Evolutionary conservation across 2,888 invertebrate genomes (phyloP), one percentile per base, ranked within the genome.

Genomic region (Unio pictorum): DNA sequence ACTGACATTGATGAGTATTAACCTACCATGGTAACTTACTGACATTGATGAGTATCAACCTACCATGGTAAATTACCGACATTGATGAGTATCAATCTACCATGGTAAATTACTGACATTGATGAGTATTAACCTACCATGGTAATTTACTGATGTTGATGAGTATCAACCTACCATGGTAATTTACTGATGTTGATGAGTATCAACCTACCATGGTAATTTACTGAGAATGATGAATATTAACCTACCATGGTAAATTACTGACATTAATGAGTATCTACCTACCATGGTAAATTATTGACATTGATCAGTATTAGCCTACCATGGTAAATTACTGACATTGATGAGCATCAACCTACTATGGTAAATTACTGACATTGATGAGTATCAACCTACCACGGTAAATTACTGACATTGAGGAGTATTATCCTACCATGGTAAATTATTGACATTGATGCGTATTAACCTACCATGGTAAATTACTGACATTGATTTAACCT

Each of bases 11-110:
- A 88, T 71, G 74, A 82, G 60, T 78, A 83, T 62, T 79, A 75
- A 62, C 81, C 82, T 23, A 84, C 86, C 15, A 74, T 83, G 67
- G 87, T 88, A 74, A 81, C 81, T 78, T 45, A 45, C 45, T 45
- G 4, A 45, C 15, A 76, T 88, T 34, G 88, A 88, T 71, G 74
- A 82, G 60, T 78, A 83, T 62, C 80, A 75, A 62, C 81, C 82
- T 23, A 84, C 86, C 15, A 74, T 83, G 67, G 87, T 88, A 74
- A 81, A 82, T 78, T 45, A 45, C 45, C 15, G 4, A 45, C 15
- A 76, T 88, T 34, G 88, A 88, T 71, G 74, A 82, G 60, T 78
- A 83, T 62, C 80, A 75, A 62, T 81, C 82, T 23, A 84, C 86
- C 15, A 74, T 83, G 67, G 87, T 88, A 74, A 81, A 82, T 78